A percentile compares a stretch with the other conserved stretches of the same genome.
Conservation (phyloP, 2,888 invertebrate genomes). For the Gastracanthus pulcherrimus region DNA sequence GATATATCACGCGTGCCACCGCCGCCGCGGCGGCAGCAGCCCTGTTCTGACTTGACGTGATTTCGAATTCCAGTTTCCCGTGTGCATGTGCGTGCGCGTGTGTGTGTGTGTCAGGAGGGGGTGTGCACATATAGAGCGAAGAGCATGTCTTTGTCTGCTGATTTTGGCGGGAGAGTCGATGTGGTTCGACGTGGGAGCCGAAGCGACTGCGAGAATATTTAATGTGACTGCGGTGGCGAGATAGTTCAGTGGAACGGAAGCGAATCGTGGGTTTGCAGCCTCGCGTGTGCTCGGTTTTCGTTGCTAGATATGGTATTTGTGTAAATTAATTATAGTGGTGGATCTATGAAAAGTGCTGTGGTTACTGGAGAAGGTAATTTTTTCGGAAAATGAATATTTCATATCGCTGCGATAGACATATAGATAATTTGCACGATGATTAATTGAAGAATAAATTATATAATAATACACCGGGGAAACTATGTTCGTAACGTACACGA, state of each 20-base stretch:
- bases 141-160: not conserved
- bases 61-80: slow-evolving; percentile 27
- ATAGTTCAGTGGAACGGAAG: not conserved
- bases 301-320: too few relatives aligned
- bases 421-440: too few relatives aligned
- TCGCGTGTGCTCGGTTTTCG: not conserved
- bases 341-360: too few relatives aligned
- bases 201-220: not conserved
- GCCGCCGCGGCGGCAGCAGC: not conserved
- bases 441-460: too few relatives aligned
- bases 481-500: too few relatives aligned
- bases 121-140: too few relatives aligned
- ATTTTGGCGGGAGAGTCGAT: not conserved
- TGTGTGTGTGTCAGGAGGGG: too few relatives aligned
- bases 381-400: too few relatives aligned
- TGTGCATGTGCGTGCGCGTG: not conserved
- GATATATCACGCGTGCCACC: slow-evolving; percentile 41
- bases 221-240: not conserved
- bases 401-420: too few relatives aligned
- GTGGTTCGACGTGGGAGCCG: not conserved
- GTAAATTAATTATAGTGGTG: too few relatives aligned
- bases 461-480: too few relatives aligned
- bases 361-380: too few relatives aligned
- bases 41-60: slow-evolving; percentile 22
- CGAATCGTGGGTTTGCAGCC: not conserved